Evolutionary conservation across 2,888 invertebrate species (phyloP), one percentile per base, ranked within the genome.

Genomic region (Agapostemon virescens): DNA sequence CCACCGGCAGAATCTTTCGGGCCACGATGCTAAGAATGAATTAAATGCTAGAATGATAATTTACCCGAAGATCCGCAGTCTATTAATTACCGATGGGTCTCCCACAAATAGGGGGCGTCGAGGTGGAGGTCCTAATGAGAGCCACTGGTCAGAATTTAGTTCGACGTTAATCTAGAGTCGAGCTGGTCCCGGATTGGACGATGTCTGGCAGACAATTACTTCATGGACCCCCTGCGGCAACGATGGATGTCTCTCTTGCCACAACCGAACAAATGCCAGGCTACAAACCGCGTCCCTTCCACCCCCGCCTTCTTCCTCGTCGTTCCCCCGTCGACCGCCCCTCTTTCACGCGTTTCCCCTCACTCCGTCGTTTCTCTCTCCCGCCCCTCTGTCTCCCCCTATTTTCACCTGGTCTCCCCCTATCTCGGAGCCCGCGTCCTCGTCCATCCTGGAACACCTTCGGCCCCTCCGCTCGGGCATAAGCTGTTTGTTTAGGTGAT

Each of bases 191-290:
- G 89, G 88, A 90, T 89, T 89, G 90, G 89, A 83, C 88, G 89
- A 88, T 90, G 90, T 89, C 89, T 89, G 90, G 90, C 91, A 91
- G 91, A 92, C 91, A 91, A 92, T 92, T 92, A 91, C 90, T 91
- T 87, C 83, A 85, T 86, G 89, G 91, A 91, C 91, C 91, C 91
- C 91, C 92, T 89, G 91, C 88, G 90, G 91, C 89, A 90, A 89
- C 90, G 90, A 92, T 91, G 91, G 90, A 92, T 92, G 90, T 92
- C 92, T 91, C 90, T 91, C 90, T 91, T 88, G 88, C 86, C 81
- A 83, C 84, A 84, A 82, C 77, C 85, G 84, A 85, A 86, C 88
- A 88, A 89, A 88, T 86, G 83, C 87, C 86, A 77, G 79, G 87
- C 84, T 87, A 86, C 83, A 77, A 55, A 77, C 77, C 66, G 70